Evolutionary conservation across 2,797 vertebrate species (phyloP).

Genomic region (Gobionotothen gibberifrons): DNA sequence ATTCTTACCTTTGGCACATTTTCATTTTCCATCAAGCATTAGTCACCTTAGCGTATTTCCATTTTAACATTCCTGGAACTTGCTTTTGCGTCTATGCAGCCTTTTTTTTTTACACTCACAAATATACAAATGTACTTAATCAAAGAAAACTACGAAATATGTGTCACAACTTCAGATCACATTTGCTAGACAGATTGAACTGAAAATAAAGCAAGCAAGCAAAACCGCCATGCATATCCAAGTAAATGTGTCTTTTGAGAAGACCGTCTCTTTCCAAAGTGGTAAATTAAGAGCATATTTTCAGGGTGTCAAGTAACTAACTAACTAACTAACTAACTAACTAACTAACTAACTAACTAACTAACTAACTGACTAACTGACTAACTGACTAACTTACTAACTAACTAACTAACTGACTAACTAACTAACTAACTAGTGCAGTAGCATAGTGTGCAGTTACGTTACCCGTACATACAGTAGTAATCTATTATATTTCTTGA

Average conservation of each 20-base stretch:
- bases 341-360: no score
- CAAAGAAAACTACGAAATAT: conserved; percentile 8
- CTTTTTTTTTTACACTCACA: conserved; percentile 15
- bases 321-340: no score
- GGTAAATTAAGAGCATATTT: no score
- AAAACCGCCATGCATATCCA: not conserved
- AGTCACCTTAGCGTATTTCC: conserved; percentile 11
- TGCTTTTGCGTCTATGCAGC: conserved; percentile 25
- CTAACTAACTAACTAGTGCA: not conserved
- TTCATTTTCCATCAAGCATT: conserved; percentile 44
- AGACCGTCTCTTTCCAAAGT: no score
- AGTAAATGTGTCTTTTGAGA: not conserved
- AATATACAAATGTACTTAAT: conserved; percentile 18
- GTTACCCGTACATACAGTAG: not conserved
- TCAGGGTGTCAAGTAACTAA: not conserved
- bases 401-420: no score
- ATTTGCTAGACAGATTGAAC: conserved; percentile 29
- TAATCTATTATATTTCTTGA: not conserved
- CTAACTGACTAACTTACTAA: no score
- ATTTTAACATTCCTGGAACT: conserved; percentile 31
- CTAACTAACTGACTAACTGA: no score
- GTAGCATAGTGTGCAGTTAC: not conserved
- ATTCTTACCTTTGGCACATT: conserved; percentile 31
- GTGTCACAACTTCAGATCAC: conserved; percentile 6
- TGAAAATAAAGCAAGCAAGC: conserved; percentile 4